These are phyloP conservation scores for Aix galericulata DNA, from an alignment of 2,113 vertebrate genomes.

Conservation along the genomic window DNA sequence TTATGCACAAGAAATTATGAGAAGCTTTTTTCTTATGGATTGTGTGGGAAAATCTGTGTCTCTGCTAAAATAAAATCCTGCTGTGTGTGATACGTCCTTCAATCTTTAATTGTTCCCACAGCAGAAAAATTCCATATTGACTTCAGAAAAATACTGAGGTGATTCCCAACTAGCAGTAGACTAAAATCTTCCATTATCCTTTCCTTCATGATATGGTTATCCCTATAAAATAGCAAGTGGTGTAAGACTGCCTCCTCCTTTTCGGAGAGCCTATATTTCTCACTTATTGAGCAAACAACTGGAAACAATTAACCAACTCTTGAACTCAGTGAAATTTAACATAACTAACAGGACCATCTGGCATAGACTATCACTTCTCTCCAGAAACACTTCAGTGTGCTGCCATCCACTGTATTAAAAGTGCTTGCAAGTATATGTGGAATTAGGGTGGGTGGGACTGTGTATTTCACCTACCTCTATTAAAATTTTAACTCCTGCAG, in stretches of 20 bases:
- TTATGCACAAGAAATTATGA: constrained; percentile 10
- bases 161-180: neutral
- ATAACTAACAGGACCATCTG: constrained; percentile 17
- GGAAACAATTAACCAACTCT: constrained; percentile 54
- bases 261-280: constrained; percentile 6
- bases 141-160: constrained; percentile 6
- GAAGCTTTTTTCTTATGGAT: neutral
- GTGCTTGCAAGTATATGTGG: neutral
- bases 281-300: constrained; percentile 39
- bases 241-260: neutral
- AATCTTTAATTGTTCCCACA: constrained; percentile 31
- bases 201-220: neutral
- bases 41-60: constrained; percentile 49
- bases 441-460: neutral
- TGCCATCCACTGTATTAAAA: neutral
- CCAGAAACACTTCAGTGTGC: neutral
- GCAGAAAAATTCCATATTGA: neutral
- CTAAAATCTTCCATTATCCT: constrained; percentile 8
- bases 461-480: neutral
- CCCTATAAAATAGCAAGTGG: constrained; percentile 2
- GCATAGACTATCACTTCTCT: neutral
- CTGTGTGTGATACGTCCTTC: neutral
- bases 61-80: constrained; percentile 44
- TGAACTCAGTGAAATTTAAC: constrained; percentile 33
- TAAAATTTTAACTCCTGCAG: neutral